Evolutionary conservation across 53 echinoderm and acorn worm genomes (phyloP).

Genomic region (Echinarachnius parma): DNA sequence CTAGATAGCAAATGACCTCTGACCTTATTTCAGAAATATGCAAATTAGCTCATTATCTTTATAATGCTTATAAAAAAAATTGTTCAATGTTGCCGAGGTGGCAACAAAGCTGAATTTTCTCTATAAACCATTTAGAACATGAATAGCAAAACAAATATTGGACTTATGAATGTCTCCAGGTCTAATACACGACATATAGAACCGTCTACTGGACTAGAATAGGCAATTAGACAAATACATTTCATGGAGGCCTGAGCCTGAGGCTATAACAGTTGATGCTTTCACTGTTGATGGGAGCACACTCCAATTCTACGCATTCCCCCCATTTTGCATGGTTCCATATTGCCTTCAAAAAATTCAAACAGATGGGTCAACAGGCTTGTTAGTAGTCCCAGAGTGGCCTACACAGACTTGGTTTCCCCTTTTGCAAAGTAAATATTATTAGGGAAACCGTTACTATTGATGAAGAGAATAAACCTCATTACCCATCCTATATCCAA

Average conservation of each 20-base stretch:
- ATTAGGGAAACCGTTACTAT: constrained; percentile 2
- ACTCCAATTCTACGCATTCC: constrained; percentile 55
- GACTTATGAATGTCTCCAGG: too few relatives aligned
- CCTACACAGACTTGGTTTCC: constrained; percentile 47
- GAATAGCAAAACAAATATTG: too few relatives aligned
- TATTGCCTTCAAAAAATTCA: constrained; percentile 12
- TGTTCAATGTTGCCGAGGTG: too few relatives aligned
- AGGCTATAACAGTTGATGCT: constrained; percentile 50
- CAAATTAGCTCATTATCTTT: too few relatives aligned
- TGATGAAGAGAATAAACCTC: not conserved
- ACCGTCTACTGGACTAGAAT: too few relatives aligned
- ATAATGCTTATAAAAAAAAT: too few relatives aligned
- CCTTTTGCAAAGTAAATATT: constrained; percentile 19
- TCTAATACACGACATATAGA: too few relatives aligned
- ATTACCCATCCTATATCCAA: constrained; percentile 9
- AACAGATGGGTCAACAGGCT: constrained; percentile 18
- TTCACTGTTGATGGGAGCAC: constrained; percentile 45
- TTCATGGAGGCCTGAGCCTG: constrained; percentile 63
- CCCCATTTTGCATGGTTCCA: constrained; percentile 29
- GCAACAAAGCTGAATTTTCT: too few relatives aligned
- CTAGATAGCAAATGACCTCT: too few relatives aligned
- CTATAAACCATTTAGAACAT: too few relatives aligned
- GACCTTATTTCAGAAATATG: too few relatives aligned
- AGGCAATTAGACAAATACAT: constrained; percentile 48
- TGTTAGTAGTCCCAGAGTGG: constrained; percentile 37